phyloP scores from a whole-genome alignment of 2,888 invertebrate species.

The Anthoptus insignis region DNA sequence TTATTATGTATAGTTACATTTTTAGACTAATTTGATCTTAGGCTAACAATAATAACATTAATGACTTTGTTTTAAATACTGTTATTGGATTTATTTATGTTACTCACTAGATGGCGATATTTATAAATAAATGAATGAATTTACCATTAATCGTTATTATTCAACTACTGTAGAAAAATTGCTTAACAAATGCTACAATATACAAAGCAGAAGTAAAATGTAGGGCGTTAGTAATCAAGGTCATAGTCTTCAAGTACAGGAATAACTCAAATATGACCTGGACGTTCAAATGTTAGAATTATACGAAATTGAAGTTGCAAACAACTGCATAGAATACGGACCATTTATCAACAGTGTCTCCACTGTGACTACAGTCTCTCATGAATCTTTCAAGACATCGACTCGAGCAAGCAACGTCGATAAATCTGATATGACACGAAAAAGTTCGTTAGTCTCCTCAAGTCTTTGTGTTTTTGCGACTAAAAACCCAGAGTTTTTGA shows the following conservation, averaged over 20 bases:
- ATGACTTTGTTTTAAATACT: no score
- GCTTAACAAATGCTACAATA: no score
- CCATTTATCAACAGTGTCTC: slow-evolving; percentile 64
- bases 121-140: no score
- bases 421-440: slow-evolving; percentile 33
- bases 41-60: no score
- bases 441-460: slow-evolving; percentile 29
- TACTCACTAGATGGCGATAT: no score
- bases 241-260: slow-evolving; percentile 57
- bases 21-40: no score
- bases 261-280: slow-evolving; percentile 66
- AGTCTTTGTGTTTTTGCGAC: slow-evolving; percentile 13
- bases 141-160: no score
- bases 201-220: not conserved
- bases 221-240: slow-evolving; percentile 53
- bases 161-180: no score
- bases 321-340: slow-evolving; percentile 73
- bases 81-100: no score
- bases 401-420: slow-evolving; percentile 17
- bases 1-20: no score
- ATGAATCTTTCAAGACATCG: slow-evolving; percentile 61
- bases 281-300: slow-evolving; percentile 73
- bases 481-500: slow-evolving; percentile 7
- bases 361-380: slow-evolving; percentile 62
- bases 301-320: slow-evolving; percentile 69